Evolutionary conservation across 2,113 vertebrate species (phyloP), one percentile per base, ranked within the genome.

Genomic region (Todiramphus saurophagus): DNA sequence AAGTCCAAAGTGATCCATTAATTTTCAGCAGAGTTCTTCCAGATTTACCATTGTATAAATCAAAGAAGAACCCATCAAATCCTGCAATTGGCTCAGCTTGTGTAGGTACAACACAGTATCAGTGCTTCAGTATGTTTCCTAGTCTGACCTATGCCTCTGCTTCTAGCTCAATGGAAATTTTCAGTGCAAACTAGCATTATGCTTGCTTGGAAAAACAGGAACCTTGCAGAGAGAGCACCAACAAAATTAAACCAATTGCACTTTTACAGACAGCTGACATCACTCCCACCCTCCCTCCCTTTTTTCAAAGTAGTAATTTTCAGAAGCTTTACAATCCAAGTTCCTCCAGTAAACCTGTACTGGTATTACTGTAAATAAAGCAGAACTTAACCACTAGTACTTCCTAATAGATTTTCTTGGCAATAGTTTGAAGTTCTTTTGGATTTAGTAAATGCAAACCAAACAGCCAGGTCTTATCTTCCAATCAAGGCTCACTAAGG

Each of bases 401-500:
- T 67, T 94, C 82, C 68, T 77, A 75, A 93, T 16, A 66, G 68
- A 75, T 73, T 90, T 89, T 92, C 92, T 93, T 96, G 83, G 85
- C 95, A 94, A 90, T 59, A n/a, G 64, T 83, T 79, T 6, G 5
- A 94, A 69, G 53, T 58, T 73, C 30, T 62, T 51, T 72, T 41
- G 35, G 62, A 72, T 91, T 94, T 94, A 85, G 86, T 88, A 97
- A 97, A 10, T 89, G 74, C 62, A 86, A 85, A 89, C 84, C 83
- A 93, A 97, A 97, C 63, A 92, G 87, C 56, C 73, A 77, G 50
- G 84, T 66, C 62, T 94, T 83, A 95, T 93, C 82, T 84, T 77
- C 91, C 50, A 69, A 43, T 83, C 67, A 62, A 63, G 50, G 73
- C 75, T 89, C 96, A 66, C 67, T 83, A 78, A 44, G 83, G 66